Evolutionary conservation across 2,797 vertebrate genomes (phyloP).

Genomic region (Clarias platycephalus): DNA sequence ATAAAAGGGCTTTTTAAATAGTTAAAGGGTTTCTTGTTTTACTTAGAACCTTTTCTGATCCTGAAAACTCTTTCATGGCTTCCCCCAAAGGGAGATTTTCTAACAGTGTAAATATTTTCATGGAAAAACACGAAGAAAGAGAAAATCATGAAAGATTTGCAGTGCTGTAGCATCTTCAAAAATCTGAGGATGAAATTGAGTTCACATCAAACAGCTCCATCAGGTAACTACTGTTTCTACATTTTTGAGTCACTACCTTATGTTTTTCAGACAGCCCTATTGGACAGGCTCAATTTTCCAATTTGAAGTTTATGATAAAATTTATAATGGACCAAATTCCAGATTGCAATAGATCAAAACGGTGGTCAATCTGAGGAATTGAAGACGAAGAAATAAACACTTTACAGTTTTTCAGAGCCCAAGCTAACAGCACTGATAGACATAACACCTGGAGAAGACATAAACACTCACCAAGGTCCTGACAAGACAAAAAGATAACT

Average conservation of each 20-base stretch:
- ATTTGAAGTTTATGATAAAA: background rate
- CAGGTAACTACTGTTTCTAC: background rate
- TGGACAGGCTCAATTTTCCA: background rate
- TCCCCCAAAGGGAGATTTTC: background rate
- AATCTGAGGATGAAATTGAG: background rate
- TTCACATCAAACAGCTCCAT: background rate
- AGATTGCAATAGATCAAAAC: background rate
- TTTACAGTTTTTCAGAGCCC: background rate
- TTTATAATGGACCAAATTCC: background rate
- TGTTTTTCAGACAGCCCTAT: background rate
- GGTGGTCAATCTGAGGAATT: background rate
- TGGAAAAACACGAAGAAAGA: background rate
- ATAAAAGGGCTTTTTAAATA: background rate
- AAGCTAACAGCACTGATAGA: background rate
- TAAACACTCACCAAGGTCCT: background rate
- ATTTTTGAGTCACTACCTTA: background rate
- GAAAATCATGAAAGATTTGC: background rate
- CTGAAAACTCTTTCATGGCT: background rate
- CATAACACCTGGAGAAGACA: background rate
- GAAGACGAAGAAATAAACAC: constrained; percentile 8
- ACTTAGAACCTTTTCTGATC: background rate
- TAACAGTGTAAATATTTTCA: background rate
- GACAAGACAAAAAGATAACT: background rate
- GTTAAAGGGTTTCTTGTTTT: background rate
- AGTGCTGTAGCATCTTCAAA: background rate